Conservation (phyloP, 2,888 invertebrate species). For the Lissonota sp. region DNA sequence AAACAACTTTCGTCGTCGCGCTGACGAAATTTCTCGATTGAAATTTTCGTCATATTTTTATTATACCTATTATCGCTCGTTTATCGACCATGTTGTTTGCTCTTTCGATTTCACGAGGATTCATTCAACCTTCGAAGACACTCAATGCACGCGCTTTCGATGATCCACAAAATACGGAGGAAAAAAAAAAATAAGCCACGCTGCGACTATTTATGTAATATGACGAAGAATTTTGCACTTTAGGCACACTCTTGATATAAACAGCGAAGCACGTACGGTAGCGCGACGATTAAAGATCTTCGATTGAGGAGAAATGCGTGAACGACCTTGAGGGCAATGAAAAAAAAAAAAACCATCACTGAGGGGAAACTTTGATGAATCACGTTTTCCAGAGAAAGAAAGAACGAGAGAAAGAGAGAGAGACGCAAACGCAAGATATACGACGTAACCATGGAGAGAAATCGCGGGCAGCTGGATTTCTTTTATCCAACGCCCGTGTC, state of each 20-base stretch:
- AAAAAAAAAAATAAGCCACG: background rate
- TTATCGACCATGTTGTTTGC: constrained; percentile 3
- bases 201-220: constrained; percentile 24
- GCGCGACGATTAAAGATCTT: background rate
- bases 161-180: background rate
- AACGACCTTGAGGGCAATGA: constrained; percentile 17
- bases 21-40: constrained; percentile 29
- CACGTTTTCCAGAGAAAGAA: constrained; percentile 35
- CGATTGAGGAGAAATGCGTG: constrained; percentile 1
- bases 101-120: background rate
- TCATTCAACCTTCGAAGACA: background rate
- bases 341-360: constrained; percentile 3
- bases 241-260: constrained; percentile 9
- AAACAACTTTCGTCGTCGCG: constrained; percentile 27
- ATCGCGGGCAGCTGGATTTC: constrained; percentile 54
- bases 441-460: constrained; percentile 53
- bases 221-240: background rate
- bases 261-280: background rate
- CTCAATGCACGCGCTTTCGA: background rate
- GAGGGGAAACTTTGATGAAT: constrained; percentile 25
- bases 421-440: constrained; percentile 23
- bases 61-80: background rate
- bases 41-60: constrained; percentile 11
- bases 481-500: constrained; percentile 56
- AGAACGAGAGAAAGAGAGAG: too few species aligned